Base-by-base conservation (phyloP, 2,888 invertebrate genomes). In the Cheiracanthium punctorium region DNA sequence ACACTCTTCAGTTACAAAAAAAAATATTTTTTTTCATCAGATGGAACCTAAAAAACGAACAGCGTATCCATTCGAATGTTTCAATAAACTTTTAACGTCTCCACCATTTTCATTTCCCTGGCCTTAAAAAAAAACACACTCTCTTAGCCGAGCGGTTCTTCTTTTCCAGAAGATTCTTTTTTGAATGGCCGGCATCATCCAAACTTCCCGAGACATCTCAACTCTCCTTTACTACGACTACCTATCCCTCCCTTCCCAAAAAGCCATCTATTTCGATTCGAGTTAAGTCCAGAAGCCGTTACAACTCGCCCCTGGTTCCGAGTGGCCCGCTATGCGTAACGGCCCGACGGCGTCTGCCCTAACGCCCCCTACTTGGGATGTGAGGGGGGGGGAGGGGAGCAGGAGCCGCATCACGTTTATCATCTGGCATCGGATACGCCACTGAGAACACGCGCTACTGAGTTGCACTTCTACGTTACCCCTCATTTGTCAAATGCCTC, bases 401-500 rank as follows among this genome's bases (percentile, higher is more conserved):
- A n/a, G n/a, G n/a, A n/a, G n/a, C n/a, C n/a, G 43, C 41, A 37
- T 75, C 82, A 75, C 82, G 75, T 82, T 75, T 70, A 41, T 82
- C 75, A 64, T 70, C 81, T 28, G 30, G 28, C 72, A 37, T 48
- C 24, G n/a, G 75, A 64, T 75, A 64, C 75, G 64, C 24, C n/a
- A 52, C 73, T 24, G 52, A 71, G 52, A 71, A 12, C 71, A 67
- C 65, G 29, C n/a, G 14, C 71, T 14, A 7, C 71, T 24, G 17
- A 30, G 48, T 69, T 48, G 58, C 30, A 69, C 81, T 81, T 74
- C 52, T 74, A 74, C 37, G 74, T 75, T 69, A 74, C 75, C 70
- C 10, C 75, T 82, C 82, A 82, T 82, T 82, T 82, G 71, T 82
- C 82, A 82, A 75, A 41, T 74, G 75, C 64, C 81, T 82, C 82